phyloP scores from a whole-genome alignment of 2,888 invertebrate genomes.

The Apoda limacodes region DNA sequence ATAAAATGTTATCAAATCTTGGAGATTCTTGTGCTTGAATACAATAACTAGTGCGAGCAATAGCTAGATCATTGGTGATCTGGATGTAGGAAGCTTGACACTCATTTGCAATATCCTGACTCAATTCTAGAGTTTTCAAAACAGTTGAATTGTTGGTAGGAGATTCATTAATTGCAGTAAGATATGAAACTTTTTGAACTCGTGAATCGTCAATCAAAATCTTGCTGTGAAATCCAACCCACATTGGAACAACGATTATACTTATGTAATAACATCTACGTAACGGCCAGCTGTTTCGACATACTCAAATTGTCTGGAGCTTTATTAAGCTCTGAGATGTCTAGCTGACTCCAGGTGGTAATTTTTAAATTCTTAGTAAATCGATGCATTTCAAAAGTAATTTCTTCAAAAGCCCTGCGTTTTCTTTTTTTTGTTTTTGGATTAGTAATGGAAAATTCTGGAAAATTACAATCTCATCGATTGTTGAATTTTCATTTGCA shows the following conservation, averaged over 20 bases:
- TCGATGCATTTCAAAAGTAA: constrained; percentile 14
- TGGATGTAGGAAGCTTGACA: constrained; percentile 21
- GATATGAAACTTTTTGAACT: constrained; percentile 25
- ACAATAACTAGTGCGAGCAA: constrained; percentile 18
- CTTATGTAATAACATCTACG: constrained; percentile 18
- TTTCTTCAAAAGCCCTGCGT: constrained; percentile 21
- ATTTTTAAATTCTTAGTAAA: constrained; percentile 22
- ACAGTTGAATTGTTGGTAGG: constrained; percentile 25
- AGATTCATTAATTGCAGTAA: constrained; percentile 28
- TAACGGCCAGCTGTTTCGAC: constrained; percentile 13
- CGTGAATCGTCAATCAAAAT: constrained; percentile 20
- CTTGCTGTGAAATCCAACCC: constrained; percentile 26
- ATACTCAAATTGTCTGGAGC: constrained; percentile 16
- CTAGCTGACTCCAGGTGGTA: constrained; percentile 13
- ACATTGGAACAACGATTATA: constrained; percentile 20
- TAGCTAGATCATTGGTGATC: constrained; percentile 27
- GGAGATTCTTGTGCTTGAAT: constrained; percentile 23
- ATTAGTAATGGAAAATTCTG: constrained; percentile 10
- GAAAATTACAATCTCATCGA: constrained; percentile 10
- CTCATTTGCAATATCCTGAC: constrained; percentile 22
- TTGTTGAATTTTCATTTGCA: constrained; percentile 10
- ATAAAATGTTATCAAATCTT: constrained; percentile 26
- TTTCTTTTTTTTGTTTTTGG: constrained; percentile 17
- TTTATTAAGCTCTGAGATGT: constrained; percentile 18
- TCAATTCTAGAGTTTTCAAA: constrained; percentile 19